Conservation (phyloP, 2,113 vertebrate genomes). For the Myrmecobius fasciatus region DNA sequence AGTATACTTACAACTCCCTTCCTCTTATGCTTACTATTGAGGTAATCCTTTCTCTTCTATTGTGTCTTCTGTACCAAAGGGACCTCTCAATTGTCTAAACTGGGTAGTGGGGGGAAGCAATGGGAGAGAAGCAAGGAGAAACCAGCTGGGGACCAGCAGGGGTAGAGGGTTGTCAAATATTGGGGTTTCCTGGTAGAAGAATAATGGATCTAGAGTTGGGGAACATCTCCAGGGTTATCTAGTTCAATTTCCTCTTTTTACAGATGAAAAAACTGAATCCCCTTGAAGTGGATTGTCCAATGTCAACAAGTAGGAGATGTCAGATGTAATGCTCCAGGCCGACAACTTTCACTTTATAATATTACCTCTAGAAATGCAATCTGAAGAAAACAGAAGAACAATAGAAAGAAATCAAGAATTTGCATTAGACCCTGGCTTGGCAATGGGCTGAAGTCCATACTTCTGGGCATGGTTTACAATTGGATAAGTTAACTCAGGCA, state of each 20-base stretch:
- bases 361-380: background rate
- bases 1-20: background rate
- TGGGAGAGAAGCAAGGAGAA: background rate
- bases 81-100: background rate
- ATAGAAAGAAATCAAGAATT: background rate
- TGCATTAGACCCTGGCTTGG: background rate
- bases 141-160: background rate
- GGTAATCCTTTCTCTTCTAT: background rate
- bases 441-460: background rate
- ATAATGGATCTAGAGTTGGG: background rate
- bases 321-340: background rate
- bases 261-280: background rate
- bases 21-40: background rate
- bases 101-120: background rate
- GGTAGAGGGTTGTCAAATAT: background rate
- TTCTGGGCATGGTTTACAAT: background rate
- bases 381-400: background rate
- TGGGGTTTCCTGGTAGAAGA: background rate
- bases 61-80: background rate
- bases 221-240: background rate
- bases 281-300: background rate
- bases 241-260: background rate
- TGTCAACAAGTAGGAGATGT: background rate
- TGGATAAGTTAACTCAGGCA: constrained; percentile 14
- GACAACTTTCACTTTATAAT: background rate